Percentiles rank a stretch among this genome's conserved stretches.
These are phyloP conservation scores for Cheumatopsyche charites DNA, from an alignment of 1,140 invertebrate species.

Conservation along the genomic window DNA sequence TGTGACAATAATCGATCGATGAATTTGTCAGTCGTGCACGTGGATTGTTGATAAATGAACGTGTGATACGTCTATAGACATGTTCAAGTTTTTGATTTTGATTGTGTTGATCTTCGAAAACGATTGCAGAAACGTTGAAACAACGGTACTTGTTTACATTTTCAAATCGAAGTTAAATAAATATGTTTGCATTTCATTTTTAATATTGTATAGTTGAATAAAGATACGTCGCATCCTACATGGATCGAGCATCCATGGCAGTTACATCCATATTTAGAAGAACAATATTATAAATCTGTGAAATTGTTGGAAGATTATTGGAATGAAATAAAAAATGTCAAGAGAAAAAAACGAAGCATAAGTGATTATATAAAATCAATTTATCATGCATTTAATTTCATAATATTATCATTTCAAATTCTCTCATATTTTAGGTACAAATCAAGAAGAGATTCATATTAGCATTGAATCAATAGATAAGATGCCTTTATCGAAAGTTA, in stretches of 20 bases:
- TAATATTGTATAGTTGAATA: too few relatives aligned
- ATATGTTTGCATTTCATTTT: too few relatives aligned
- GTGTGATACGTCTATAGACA: too few relatives aligned
- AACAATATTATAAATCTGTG: conserved; percentile 42
- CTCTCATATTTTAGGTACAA: neutral
- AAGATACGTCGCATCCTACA: neutral
- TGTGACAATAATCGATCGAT: conserved; percentile 11
- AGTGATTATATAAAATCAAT: conserved; percentile 12
- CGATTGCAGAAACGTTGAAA: too few relatives aligned
- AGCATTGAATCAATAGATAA: conserved; percentile 6
- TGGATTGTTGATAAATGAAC: too few relatives aligned
- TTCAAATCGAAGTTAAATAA: too few relatives aligned
- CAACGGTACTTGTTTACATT: too few relatives aligned
- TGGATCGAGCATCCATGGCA: conserved; percentile 42
- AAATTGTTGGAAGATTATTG: neutral
- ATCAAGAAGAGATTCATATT: conserved; percentile 10
- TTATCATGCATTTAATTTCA: neutral
- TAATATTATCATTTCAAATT: too few relatives aligned
- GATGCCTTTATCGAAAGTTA: conserved; percentile 11
- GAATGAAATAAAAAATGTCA: neutral
- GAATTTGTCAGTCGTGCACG: neutral
- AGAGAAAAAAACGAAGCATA: conserved; percentile 20
- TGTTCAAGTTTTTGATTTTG: too few relatives aligned
- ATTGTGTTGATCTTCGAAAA: too few relatives aligned
- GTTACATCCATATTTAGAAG: conserved; percentile 38